Percentiles rank a stretch among this genome's conserved stretches.
Evolutionary conservation across 2,888 invertebrate genomes (phyloP).

Genomic region (Megaustenia siamemsis): DNA sequence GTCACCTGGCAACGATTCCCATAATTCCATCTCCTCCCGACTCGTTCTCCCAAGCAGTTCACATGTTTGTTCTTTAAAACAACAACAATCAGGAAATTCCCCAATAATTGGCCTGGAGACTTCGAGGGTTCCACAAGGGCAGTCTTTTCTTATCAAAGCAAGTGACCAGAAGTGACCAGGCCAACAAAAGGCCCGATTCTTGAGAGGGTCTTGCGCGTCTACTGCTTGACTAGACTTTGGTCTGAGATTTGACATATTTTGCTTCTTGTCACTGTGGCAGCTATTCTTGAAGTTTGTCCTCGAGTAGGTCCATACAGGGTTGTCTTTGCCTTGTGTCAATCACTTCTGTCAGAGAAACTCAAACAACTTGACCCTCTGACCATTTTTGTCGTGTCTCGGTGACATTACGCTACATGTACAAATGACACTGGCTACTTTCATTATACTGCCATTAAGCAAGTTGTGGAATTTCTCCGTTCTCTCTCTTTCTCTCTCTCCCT

Average conservation of each 20-base stretch:
- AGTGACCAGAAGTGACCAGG: neutral
- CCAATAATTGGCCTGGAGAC: constrained; percentile 6
- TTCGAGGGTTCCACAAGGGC: neutral
- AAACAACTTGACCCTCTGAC: neutral
- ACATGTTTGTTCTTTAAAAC: constrained; percentile 35
- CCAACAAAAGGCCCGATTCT: constrained; percentile 12
- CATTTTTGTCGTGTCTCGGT: neutral
- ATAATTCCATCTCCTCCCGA: no score
- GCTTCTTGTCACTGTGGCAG: neutral
- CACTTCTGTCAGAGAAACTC: neutral
- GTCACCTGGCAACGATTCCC: neutral
- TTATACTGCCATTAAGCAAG: neutral
- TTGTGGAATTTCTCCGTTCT: no score
- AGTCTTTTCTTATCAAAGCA: constrained; percentile 29
- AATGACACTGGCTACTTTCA: neutral
- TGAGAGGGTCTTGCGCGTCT: neutral
- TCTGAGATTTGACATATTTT: constrained; percentile 31
- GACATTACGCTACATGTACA: neutral
- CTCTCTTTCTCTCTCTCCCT: constrained; percentile 33
- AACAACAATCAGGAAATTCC: constrained; percentile 30
- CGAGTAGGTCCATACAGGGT: neutral
- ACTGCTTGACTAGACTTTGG: neutral
- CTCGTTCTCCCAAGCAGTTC: neutral
- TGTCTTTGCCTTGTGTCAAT: constrained; percentile 21
- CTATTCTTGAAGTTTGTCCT: constrained; percentile 9